Evolutionary conservation across 1,140 invertebrate genomes (phyloP), one percentile per base, ranked within the genome.

Genomic region (Mycetomoellerius zeteki): DNA sequence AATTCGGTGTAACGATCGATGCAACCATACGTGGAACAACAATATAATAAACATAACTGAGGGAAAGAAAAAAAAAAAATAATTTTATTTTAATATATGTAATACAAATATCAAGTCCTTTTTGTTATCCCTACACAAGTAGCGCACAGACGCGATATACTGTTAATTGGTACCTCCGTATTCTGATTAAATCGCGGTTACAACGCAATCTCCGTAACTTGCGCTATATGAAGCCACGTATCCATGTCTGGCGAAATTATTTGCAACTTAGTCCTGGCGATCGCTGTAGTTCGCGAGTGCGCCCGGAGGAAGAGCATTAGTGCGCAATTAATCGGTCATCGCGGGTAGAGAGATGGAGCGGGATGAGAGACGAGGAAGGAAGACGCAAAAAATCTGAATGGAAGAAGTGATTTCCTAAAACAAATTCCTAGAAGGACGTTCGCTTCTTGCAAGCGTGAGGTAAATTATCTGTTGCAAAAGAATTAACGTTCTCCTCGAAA

Each of bases 201-300:
- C 21, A 58, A 16, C 33, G 27, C 54, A 58, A 58, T 60, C 52
- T 60, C n/a, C 19, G 8, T 76, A 76, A 58, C 33, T 43, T 21
- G 19, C 30, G 33, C 54, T 60, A 76, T 58, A 75, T 75, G 30
- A 75, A 75, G 52, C 52, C 54, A 43, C 30, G 52, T 60, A 76
- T 72, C 33, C 54, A n/a, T 76, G 73, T 76, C 72, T 60, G 73
- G 33, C 3, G 33, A n/a, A 76, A 76, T 76, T 60, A 76, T 76
- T 76, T 76, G 73, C 54, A 60, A 60, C 54, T 76, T 76, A 76
- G 73, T n/a, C 54, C 54, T 16, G 7, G 21, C 33, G 54, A 76
- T 43, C 54, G 4, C n/a, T 43, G 73, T 52, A 47, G 47, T 60
- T 43, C 54, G 54, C 21, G 33, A 60, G 54, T 6, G 21, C n/a